phyloP scores from a whole-genome alignment of 2,113 vertebrate species.

The Plotosus lineatus region DNA sequence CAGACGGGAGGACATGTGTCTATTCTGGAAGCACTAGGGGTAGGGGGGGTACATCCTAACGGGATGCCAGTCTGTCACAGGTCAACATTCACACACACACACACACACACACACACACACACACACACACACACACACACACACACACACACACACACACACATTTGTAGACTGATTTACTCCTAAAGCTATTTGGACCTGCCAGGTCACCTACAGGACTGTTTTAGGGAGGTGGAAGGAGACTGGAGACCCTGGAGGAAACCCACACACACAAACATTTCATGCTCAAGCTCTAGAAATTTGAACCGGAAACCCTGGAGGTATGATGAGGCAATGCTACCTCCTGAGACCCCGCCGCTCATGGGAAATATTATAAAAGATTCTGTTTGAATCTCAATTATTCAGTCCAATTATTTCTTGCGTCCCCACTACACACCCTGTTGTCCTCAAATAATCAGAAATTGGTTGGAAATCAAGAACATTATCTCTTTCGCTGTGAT shows the following conservation, averaged over 20 bases:
- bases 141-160: neutral
- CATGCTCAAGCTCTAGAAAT: neutral
- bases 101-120: neutral
- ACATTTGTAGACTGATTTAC: neutral
- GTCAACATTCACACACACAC: neutral
- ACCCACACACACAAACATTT: neutral
- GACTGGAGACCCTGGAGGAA: slow-evolving; percentile 11
- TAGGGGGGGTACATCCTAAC: neutral
- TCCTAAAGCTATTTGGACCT: neutral
- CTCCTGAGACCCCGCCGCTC: neutral
- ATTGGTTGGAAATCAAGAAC: neutral
- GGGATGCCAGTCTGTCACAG: neutral
- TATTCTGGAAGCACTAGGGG: neutral
- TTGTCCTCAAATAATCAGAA: neutral
- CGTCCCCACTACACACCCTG: neutral
- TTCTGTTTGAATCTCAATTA: neutral
- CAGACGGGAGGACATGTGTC: neutral
- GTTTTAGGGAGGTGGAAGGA: slow-evolving; percentile 1
- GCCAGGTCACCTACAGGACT: neutral
- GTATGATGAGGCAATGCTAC: neutral
- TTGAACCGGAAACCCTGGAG: neutral
- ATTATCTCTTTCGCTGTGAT: neutral
- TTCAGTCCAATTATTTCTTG: neutral
- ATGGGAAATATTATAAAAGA: neutral
- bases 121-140: neutral